Conservation (phyloP, 2,113 vertebrate genomes). For the Myocastor coypus region DNA sequence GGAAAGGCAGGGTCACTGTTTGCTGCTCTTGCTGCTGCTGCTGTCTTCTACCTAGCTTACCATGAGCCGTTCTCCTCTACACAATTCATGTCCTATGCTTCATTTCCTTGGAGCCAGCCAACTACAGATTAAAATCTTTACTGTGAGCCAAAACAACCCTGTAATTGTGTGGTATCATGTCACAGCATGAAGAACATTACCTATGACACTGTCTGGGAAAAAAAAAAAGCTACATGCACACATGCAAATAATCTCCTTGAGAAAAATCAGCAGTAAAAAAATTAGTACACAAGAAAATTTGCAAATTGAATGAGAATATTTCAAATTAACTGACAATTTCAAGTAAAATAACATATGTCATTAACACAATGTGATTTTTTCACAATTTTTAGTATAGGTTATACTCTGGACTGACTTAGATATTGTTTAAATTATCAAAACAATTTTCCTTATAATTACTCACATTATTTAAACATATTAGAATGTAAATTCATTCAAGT, state of each 20-base stretch:
- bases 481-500: neutral
- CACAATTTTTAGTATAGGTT: neutral
- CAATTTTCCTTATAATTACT: neutral
- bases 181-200: neutral
- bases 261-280: neutral
- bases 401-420: neutral
- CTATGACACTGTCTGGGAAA: neutral
- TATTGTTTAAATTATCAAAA: slow-evolving; percentile 1
- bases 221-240: neutral
- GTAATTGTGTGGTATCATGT: neutral
- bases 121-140: neutral
- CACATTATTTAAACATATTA: neutral
- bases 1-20: neutral
- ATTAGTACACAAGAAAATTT: neutral
- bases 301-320: neutral
- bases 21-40: neutral
- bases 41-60: neutral
- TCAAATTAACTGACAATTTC: neutral
- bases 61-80: neutral
- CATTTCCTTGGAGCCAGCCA: neutral
- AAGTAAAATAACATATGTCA: neutral
- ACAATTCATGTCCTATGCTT: neutral
- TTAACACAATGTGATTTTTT: neutral
- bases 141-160: neutral
- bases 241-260: neutral